A percentile compares a stretch with the other conserved stretches of the same genome.
Evolutionary conservation across 1,140 invertebrate species (phyloP).

Genomic region (Monochamus saltuarius): DNA sequence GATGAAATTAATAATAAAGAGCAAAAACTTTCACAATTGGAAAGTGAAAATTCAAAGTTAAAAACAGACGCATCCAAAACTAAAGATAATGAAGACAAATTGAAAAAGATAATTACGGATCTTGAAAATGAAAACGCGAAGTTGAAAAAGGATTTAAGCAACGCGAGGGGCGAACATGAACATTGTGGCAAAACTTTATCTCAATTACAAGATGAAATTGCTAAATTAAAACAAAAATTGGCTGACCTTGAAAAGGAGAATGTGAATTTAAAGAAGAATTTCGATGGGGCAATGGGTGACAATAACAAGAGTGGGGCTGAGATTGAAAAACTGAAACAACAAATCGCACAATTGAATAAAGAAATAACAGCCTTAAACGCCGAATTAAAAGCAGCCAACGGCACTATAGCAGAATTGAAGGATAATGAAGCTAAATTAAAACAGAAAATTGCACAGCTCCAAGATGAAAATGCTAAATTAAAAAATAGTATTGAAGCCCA

Average conservation of each 20-base stretch:
- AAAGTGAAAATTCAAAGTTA: not conserved
- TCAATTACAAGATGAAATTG: slow-evolving; percentile 13
- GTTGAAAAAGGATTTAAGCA: slow-evolving; percentile 25
- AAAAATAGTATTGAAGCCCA: slow-evolving; percentile 24
- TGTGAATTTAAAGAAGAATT: not conserved
- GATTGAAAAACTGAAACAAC: slow-evolving; percentile 20
- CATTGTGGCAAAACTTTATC: slow-evolving; percentile 2
- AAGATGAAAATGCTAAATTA: slow-evolving; percentile 20
- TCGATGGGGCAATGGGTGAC: slow-evolving; percentile 21
- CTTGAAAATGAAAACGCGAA: slow-evolving; percentile 24
- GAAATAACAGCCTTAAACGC: slow-evolving; percentile 14
- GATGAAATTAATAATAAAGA: slow-evolving; percentile 16
- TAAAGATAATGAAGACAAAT: no score
- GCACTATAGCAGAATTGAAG: slow-evolving; percentile 4
- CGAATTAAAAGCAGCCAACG: slow-evolving; percentile 1
- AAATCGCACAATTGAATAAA: slow-evolving; percentile 18
- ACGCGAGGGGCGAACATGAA: slow-evolving; percentile 13
- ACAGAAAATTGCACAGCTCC: slow-evolving; percentile 22
- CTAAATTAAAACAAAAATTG: slow-evolving; percentile 12
- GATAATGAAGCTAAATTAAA: slow-evolving; percentile 25
- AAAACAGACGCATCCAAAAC: not conserved
- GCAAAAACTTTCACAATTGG: slow-evolving; percentile 10
- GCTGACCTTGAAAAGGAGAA: slow-evolving; percentile 2
- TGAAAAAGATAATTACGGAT: not conserved
- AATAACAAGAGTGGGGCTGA: slow-evolving; percentile 22